Evolutionary conservation across 2,888 invertebrate genomes (phyloP).

Genomic region (Sarcophaga subvicina): DNA sequence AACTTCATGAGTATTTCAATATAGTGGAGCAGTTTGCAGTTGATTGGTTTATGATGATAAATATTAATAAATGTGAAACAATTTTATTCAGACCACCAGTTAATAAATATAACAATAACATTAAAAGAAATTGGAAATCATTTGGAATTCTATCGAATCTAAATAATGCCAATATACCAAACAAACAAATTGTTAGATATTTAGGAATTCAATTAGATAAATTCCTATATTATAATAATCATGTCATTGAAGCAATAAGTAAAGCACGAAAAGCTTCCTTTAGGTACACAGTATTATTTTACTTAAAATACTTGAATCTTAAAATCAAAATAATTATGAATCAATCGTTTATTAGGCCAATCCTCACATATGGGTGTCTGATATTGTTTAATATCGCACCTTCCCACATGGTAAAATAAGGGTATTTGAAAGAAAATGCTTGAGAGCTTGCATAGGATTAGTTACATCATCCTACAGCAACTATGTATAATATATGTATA

Average conservation of each 20-base stretch:
- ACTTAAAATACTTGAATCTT: no score
- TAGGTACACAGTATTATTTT: no score
- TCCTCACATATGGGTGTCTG: no score
- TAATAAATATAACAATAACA: slow-evolving; percentile 42
- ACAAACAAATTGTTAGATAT: background rate
- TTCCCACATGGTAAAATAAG: no score
- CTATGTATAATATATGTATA: no score
- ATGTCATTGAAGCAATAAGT: background rate
- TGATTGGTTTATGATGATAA: slow-evolving; percentile 37
- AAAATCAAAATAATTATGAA: no score
- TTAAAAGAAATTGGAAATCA: slow-evolving; percentile 32
- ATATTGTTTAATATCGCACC: no score
- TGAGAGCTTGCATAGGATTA: no score
- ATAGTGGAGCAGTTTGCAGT: slow-evolving; percentile 22
- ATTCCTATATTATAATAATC: slow-evolving; percentile 18
- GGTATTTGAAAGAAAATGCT: no score
- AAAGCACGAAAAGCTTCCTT: no score
- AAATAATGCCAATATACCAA: background rate
- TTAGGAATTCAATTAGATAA: slow-evolving; percentile 24
- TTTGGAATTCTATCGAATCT: slow-evolving; percentile 20
- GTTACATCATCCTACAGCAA: no score
- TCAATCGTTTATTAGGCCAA: no score
- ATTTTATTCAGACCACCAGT: slow-evolving; percentile 11
- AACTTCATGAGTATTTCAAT: slow-evolving; percentile 19
- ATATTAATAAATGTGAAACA: slow-evolving; percentile 40